Conservation (phyloP, 2,113 vertebrate genomes). For the Austrofundulus limnaeus region DNA sequence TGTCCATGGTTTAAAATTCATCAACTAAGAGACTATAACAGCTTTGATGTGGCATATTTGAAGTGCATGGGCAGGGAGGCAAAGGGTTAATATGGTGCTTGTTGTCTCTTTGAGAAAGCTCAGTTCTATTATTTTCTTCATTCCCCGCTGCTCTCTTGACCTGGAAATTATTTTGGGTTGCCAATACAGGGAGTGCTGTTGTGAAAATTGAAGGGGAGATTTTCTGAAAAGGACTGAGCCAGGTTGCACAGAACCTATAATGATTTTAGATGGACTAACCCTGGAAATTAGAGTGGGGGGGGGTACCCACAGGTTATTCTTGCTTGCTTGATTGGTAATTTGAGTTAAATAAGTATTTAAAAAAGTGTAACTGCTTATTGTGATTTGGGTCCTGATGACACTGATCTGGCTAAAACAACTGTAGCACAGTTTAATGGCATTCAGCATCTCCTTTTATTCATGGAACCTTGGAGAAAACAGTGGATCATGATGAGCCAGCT, state of each 20-base stretch:
- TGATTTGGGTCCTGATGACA: too few relatives aligned
- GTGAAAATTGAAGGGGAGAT: not conserved
- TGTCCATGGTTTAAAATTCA: constrained; percentile 1
- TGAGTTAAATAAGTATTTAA: too few relatives aligned
- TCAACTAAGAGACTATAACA: too few relatives aligned
- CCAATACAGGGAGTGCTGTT: not conserved
- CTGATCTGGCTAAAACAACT: too few relatives aligned
- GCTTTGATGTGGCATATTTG: too few relatives aligned
- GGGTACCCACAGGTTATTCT: not conserved
- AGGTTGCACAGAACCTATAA: not conserved
- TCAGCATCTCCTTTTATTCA: too few relatives aligned
- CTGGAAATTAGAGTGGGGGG: not conserved
- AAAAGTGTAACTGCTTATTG: too few relatives aligned
- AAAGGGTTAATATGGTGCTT: not conserved
- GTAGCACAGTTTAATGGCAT: too few relatives aligned
- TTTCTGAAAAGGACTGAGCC: not conserved
- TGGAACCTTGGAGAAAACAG: too few relatives aligned
- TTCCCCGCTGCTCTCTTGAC: not conserved
- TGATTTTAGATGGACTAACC: not conserved
- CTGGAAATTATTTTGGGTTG: constrained; percentile 3
- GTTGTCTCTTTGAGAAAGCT: constrained; percentile 4
- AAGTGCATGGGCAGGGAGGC: not conserved
- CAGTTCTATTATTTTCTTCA: constrained; percentile 1
- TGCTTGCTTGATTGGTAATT: not conserved
- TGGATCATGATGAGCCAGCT: too few relatives aligned